These are phyloP conservation scores for Columba guinea DNA, from an alignment of 2,797 vertebrate species.

Conservation along the genomic window DNA sequence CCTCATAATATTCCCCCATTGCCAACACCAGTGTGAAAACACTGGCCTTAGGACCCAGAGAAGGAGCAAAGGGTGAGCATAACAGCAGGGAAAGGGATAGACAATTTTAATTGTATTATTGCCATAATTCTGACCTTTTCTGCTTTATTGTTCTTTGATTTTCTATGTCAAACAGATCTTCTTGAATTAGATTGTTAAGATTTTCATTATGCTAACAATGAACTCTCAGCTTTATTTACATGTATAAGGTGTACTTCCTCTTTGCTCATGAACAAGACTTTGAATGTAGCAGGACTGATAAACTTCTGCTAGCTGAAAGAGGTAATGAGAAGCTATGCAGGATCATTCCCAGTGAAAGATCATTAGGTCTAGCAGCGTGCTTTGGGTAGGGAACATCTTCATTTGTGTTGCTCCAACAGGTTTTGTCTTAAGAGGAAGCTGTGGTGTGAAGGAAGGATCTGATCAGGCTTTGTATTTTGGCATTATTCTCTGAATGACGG, in stretches of 20 bases:
- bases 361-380: neutral
- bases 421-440: neutral
- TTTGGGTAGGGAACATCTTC: neutral
- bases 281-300: neutral
- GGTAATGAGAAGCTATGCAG: neutral
- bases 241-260: neutral
- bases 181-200: neutral
- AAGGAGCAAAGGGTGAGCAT: neutral
- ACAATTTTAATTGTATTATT: neutral
- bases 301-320: neutral
- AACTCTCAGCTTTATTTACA: neutral
- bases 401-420: neutral
- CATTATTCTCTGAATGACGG: neutral
- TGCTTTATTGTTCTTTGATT: neutral
- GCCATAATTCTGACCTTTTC: neutral
- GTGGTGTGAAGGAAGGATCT: neutral
- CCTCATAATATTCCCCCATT: neutral
- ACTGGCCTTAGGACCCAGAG: neutral
- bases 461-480: neutral
- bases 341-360: neutral
- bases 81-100: neutral
- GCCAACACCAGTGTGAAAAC: neutral
- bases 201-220: neutral
- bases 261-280: neutral
- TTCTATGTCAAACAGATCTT: neutral